Conservation (phyloP, 1,140 invertebrate species). For the Bombus difficillimus region DNA sequence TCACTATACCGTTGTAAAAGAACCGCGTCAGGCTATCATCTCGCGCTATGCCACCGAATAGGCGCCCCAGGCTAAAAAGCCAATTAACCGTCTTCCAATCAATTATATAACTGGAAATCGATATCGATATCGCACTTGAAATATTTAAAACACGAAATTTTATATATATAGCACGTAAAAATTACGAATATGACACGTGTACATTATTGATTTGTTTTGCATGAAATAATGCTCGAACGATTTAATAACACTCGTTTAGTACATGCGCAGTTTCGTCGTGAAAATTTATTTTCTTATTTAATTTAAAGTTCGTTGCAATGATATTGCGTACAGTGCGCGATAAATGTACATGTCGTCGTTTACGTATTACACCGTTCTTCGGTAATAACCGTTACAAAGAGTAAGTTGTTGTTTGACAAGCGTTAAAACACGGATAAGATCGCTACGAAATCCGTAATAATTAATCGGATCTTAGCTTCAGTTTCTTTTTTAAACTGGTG, state of each 20-base stretch:
- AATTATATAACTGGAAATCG: conserved; percentile 53
- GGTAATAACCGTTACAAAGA: conserved; percentile 19
- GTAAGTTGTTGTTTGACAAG: conserved; percentile 41
- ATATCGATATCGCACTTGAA: neutral
- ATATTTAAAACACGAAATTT: neutral
- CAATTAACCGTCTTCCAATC: conserved; percentile 38
- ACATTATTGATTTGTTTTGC: neutral
- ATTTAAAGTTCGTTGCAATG: neutral
- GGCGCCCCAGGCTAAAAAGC: conserved; percentile 40
- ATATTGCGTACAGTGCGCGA: neutral
- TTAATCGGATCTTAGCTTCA: neutral
- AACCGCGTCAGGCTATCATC: conserved; percentile 25
- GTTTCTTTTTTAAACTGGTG: too few relatives aligned
- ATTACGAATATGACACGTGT: neutral
- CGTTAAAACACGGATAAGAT: conserved; percentile 10
- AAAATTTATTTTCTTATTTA: neutral
- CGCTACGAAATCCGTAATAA: conserved; percentile 34
- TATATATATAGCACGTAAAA: too few relatives aligned
- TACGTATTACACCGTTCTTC: conserved; percentile 60
- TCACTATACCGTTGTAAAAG: conserved; percentile 77
- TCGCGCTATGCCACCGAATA: neutral
- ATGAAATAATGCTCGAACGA: neutral
- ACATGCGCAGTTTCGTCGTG: neutral
- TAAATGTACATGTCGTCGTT: conserved; percentile 21
- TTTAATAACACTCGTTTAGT: neutral